A percentile compares a stretch with the other conserved stretches of the same genome.
These are phyloP conservation scores for Eristalinus sepulchralis DNA, from an alignment of 2,888 invertebrate genomes.

Conservation along the genomic window DNA sequence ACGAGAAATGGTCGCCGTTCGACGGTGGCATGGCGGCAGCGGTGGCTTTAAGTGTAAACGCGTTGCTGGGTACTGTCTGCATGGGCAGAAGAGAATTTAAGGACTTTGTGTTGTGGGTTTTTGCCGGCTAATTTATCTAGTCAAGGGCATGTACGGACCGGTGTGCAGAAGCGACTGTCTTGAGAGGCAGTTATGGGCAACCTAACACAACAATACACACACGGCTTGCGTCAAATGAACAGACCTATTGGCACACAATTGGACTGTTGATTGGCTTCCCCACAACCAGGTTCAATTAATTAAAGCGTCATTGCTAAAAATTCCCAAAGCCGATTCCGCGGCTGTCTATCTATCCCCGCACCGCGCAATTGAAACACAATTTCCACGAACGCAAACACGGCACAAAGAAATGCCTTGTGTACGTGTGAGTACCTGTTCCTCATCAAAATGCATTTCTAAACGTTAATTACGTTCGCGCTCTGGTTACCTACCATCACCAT, in stretches of 20 bases:
- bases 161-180: background rate
- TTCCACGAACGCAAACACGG: background rate
- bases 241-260: too few relatives aligned
- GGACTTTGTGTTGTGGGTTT: constrained; percentile 42
- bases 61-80: constrained; percentile 15
- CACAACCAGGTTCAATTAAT: background rate
- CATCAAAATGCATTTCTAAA: constrained; percentile 54
- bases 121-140: constrained; percentile 21
- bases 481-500: constrained; percentile 66
- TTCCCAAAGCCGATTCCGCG: background rate
- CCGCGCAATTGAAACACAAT: background rate
- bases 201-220: too few relatives aligned
- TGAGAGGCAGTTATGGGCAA: too few relatives aligned
- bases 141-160: constrained; percentile 22
- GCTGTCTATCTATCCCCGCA: background rate
- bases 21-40: background rate
- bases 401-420: background rate
- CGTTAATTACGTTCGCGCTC: constrained; percentile 69
- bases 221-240: too few relatives aligned
- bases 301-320: background rate
- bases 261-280: too few relatives aligned
- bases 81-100: constrained; percentile 40
- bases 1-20: constrained; percentile 3
- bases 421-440: constrained; percentile 13
- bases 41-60: too few relatives aligned